These are phyloP conservation scores for Morone saxatilis DNA, from an alignment of 2,113 vertebrate genomes.

Conservation along the genomic window DNA sequence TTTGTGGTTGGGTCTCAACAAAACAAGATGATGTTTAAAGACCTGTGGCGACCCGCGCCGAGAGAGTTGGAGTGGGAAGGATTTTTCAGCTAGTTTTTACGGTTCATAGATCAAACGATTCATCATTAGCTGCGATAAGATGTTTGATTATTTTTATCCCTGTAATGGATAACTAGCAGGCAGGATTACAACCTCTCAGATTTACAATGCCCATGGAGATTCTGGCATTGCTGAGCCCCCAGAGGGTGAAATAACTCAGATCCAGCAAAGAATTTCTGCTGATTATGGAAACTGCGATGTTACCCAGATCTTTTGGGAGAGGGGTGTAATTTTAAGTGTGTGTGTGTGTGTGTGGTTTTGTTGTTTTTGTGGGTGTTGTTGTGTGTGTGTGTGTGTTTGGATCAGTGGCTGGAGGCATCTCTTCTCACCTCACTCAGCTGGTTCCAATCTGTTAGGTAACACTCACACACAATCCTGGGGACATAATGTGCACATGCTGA, in stretches of 20 bases:
- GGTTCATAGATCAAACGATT: too few species aligned
- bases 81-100: too few species aligned
- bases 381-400: background rate
- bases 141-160: background rate
- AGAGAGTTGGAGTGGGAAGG: too few species aligned
- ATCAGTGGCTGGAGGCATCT: conserved; percentile 24
- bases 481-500: background rate
- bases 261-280: conserved; percentile 42
- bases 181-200: background rate
- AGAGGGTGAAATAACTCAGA: conserved; percentile 28
- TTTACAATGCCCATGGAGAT: conserved; percentile 6
- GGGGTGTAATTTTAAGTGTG: background rate
- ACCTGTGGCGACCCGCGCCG: too few species aligned
- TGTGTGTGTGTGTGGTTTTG: background rate
- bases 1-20: too few species aligned
- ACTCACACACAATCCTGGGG: conserved; percentile 18
- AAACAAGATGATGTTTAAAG: too few species aligned
- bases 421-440: conserved; percentile 22
- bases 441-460: conserved; percentile 28
- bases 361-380: too few species aligned
- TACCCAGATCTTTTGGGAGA: background rate
- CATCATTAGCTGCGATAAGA: too few species aligned
- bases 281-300: conserved; percentile 22
- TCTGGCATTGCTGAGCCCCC: conserved; percentile 21
- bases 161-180: background rate